Evolutionary conservation across 2,113 vertebrate species (phyloP).

Genomic region (Sturnira hondurensis): DNA sequence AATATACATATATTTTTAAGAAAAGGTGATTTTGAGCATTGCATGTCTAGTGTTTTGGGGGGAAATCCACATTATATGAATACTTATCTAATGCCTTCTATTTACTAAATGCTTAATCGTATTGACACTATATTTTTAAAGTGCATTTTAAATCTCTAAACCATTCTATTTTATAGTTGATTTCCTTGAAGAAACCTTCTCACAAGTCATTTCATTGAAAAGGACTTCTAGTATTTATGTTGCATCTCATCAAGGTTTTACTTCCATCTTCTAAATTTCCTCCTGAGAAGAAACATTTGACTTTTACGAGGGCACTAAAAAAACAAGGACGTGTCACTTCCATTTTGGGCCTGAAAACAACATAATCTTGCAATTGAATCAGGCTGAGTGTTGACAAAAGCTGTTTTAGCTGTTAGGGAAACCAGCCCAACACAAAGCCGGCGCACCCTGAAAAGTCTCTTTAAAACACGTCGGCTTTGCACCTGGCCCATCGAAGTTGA

Average conservation of each 20-base stretch:
- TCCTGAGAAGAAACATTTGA: conserved; percentile 58
- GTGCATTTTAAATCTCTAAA: not conserved
- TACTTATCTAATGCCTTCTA: not conserved
- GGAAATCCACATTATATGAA: not conserved
- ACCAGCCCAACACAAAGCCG: not conserved
- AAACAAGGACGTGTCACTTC: conserved; percentile 53
- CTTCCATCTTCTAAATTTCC: conserved; percentile 65
- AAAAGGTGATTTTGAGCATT: not conserved
- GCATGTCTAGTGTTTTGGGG: not conserved
- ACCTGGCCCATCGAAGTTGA: not conserved
- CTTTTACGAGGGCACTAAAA: conserved; percentile 63
- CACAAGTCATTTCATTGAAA: conserved; percentile 65
- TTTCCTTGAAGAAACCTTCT: conserved; percentile 58
- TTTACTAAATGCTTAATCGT: not conserved
- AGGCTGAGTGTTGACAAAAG: conserved; percentile 44
- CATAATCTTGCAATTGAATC: conserved; percentile 42
- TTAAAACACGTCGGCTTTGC: not conserved
- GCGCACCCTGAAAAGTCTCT: not conserved
- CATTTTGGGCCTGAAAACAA: conserved; percentile 60
- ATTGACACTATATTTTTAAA: conserved; percentile 23
- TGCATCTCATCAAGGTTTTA: conserved; percentile 69
- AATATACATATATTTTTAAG: not conserved
- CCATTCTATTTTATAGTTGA: conserved; percentile 7
- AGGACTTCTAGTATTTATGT: conserved; percentile 69
- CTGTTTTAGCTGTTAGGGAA: not conserved